phyloP scores from a whole-genome alignment of 2,888 invertebrate genomes.

The Meghimatium bilineatum region DNA sequence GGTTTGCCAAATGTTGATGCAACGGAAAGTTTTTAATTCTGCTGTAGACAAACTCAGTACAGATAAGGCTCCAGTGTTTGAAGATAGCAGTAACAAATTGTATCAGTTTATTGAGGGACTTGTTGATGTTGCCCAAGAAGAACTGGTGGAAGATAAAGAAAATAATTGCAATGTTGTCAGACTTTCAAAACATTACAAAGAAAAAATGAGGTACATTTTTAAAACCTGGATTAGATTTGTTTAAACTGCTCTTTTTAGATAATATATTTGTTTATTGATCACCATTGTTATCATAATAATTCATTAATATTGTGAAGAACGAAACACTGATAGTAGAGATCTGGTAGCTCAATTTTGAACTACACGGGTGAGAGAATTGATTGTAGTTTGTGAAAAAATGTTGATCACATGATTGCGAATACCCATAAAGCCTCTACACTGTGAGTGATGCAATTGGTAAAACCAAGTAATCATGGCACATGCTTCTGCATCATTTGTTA shows the following conservation, averaged over 20 bases:
- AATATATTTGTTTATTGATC: neutral
- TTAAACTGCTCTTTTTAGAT: neutral
- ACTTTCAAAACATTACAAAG: slow-evolving; percentile 22
- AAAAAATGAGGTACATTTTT: slow-evolving; percentile 35
- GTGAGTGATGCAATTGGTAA: too few relatives aligned
- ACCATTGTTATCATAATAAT: neutral
- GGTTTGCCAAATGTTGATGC: slow-evolving; percentile 74
- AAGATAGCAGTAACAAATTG: slow-evolving; percentile 71
- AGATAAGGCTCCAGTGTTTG: slow-evolving; percentile 64
- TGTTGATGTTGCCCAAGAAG: slow-evolving; percentile 48
- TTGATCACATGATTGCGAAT: too few relatives aligned
- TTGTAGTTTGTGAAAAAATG: too few relatives aligned
- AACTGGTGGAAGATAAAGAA: slow-evolving; percentile 49
- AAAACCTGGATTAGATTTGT: neutral
- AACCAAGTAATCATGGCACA: too few relatives aligned
- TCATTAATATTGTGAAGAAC: too few relatives aligned
- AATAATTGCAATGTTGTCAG: slow-evolving; percentile 19
- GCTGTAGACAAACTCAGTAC: slow-evolving; percentile 60
- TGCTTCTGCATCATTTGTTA: too few relatives aligned
- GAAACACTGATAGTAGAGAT: too few relatives aligned
- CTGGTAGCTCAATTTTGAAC: too few relatives aligned
- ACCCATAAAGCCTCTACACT: too few relatives aligned
- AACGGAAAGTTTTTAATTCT: slow-evolving; percentile 71
- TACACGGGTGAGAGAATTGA: too few relatives aligned
- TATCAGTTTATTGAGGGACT: slow-evolving; percentile 65